Conservation (phyloP, 2,113 vertebrate species). For the Phaethornis superciliosus region DNA sequence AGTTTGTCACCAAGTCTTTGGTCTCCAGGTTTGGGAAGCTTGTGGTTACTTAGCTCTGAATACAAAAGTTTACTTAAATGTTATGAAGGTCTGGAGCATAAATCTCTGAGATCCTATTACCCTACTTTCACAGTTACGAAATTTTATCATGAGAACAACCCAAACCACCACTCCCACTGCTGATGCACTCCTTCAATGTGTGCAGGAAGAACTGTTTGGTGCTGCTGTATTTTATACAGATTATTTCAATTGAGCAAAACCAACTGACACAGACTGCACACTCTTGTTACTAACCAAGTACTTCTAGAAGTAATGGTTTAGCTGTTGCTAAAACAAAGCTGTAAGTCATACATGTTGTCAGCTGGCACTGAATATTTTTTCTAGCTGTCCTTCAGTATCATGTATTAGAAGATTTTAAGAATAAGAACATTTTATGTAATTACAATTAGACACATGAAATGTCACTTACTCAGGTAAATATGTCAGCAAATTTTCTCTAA, state of each 20-base stretch:
- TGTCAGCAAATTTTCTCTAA: conserved; percentile 95
- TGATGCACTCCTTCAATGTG: accelerated
- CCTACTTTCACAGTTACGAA: not conserved
- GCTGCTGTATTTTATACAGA: not conserved
- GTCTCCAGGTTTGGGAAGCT: not conserved
- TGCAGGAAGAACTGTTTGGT: not conserved
- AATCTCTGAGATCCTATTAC: not conserved
- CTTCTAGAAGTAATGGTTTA: not conserved
- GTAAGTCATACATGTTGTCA: not conserved
- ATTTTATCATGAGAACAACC: not conserved
- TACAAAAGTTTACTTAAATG: not conserved
- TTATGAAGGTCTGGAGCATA: not conserved
- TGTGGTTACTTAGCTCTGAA: not conserved
- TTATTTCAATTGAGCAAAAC: not conserved
- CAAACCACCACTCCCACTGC: not conserved
- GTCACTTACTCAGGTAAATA: conserved; percentile 95
- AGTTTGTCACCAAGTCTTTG: not conserved
- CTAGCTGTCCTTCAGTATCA: not conserved
- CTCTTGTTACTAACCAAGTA: not conserved
- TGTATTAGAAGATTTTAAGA: not conserved
- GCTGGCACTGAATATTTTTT: not conserved
- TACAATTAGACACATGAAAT: not conserved
- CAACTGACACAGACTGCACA: not conserved
- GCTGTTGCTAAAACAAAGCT: not conserved
- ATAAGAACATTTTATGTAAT: not conserved